Base-by-base conservation (phyloP, 2,797 vertebrate species). In the Schizopygopsis pylzovi region DNA sequence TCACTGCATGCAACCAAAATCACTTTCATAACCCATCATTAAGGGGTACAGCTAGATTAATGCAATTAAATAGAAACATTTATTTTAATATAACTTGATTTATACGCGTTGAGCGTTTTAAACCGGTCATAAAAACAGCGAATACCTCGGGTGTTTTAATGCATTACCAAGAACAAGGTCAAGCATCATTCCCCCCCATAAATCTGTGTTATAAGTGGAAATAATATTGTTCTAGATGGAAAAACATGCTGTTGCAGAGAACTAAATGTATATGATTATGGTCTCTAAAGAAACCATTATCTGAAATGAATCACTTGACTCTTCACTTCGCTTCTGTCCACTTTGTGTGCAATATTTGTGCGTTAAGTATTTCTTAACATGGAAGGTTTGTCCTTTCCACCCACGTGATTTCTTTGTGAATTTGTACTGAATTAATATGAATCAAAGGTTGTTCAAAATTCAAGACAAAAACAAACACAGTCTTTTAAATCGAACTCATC, bases 251-350 rank as follows among this genome's bases (percentile, higher is more conserved):
- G 13, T 22, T 52, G 33, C 20, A 18, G 33, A 45, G 15, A 70
- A 43, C 33, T 61, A 43, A 0, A 79, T 56, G 0, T 8, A 41
- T 59, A 70, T 43, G 11, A 71, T 71, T 56, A 71, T 15, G 54
- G 22, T 39, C 28, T 54, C 12, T 52, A 6, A 67, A 67, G 41
- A 41, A 68, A 81, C 41, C 3, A n/a, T 11, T 33, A 6, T 37
- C 11, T 68, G 63, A 54, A 70, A 54, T 54, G 25, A 45, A n/a
- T 61, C 77, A 43, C 77, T 41, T n/a, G 49, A 77, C 75, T 56
- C 49, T 59, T 79, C 39, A 43, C 13, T 52, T 77, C 6, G 16
- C 28, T 37, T 1, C 68, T 12, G 68, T 43, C 13, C 67, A 41
- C 37, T 4, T 18, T 63, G 22, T 18, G 13, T 78, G 28, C 18